Base-by-base conservation (phyloP, 2,888 invertebrate species). In the Microdon myrmicae region DNA sequence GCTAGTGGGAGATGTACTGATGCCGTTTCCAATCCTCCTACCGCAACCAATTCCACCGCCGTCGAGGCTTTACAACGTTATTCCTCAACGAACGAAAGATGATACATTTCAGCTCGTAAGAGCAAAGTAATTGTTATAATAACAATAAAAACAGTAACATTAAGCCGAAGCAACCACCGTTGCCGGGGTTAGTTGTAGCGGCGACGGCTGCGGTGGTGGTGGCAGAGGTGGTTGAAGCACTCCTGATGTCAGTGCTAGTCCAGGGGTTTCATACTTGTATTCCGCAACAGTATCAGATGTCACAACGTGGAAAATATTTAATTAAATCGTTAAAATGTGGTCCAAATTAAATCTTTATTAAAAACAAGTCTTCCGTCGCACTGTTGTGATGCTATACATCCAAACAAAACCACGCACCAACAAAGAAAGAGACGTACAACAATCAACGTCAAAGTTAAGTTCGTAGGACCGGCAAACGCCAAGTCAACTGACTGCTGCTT, bases 281-380 rank as follows among this genome's bases (percentile, higher is more conserved):
- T n/a, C n/a, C 19, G 17, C 25, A 14, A 8, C 20, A 45, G 38
- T 47, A 54, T 48, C 44, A 45, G 61, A 56, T 61, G 61, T 56
- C 61, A 49, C 32, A 56, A 55, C 45, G 34, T 56, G 38, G 45
- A 61, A 51, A 55, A 49, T 67, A 49, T 67, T 67, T 67, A 67
- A 67, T 67, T 67, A 67, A 67, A 60, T 67, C 67, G 60, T 60
- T 67, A 67, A 67, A 67, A 55, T 60, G 67, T 61, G 54, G 49
- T 44, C 39, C 55, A 60, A 55, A 60, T 60, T 67, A 66, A 66
- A 66, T 66, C 66, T 66, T 66, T 66, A 66, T 66, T 66, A 66
- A 66, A 66, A 53, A 41, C 47, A 58, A 41, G 44, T 44, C 12
- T 39, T n/a, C 28, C 31, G 34, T 20, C n/a, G 6, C 31, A 31